Evolutionary conservation across 1,140 invertebrate species (phyloP), one percentile per base, ranked within the genome.

Genomic region (Diabrotica virgifera): DNA sequence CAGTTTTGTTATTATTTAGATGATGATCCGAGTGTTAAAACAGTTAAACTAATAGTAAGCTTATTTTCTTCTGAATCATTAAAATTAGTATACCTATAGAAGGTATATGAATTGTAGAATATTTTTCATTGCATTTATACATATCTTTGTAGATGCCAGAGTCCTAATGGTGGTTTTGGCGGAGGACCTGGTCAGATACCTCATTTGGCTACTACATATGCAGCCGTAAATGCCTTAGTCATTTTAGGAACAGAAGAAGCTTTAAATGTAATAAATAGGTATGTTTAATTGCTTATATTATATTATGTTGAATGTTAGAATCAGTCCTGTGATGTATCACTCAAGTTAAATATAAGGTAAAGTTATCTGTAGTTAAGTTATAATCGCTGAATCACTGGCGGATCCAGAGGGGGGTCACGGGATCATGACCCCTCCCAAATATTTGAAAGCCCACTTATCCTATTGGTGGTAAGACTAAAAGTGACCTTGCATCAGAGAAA

Each of bases 121-220:
- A 11, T 12, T 52, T 52, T 35, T 24, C 24, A 24, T 2, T 24
- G 24, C 1, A 24, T 24, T 24, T 4, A 24, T 24, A 24, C 24
- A 51, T 68, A 8, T 24, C 66, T 74, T 73, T 77, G 70, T 52
- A 86, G 87, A 73, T 97, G 95, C 78, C 93, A 96, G 72, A 81
- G 86, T 74, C 83, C 86, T 6, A 82, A 86, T 65, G 96, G 96
- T 36, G 96, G 96, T 5, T 99, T 96, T 85, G 94, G 90, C 55
- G 96, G 97, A 70, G 96, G 96, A 12, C 96, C 96, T 0, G 87
- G 87, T 5, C 97, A 99, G 79, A 82, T 87, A 75, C 82, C 96
- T 36, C 97, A 99, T 82, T 83, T 99, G 58, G 97, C 97, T 0
- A 88, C 96, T 37, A 99, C 97, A 5, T 99, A 98, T 84, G 97